Conservation (phyloP, 2,888 invertebrate genomes). For the Hyles lineata region DNA sequence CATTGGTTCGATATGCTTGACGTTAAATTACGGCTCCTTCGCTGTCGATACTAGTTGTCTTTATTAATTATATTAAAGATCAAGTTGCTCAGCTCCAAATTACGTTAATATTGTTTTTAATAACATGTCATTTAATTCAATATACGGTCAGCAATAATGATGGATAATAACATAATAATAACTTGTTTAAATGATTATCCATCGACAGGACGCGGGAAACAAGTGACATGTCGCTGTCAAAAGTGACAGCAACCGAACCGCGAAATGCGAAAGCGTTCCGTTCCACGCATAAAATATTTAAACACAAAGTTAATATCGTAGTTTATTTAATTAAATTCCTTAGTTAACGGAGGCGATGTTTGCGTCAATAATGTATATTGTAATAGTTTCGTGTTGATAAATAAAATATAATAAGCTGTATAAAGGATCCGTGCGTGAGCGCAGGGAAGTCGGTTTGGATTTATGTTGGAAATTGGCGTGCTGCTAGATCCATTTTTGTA, state of each 20-base stretch:
- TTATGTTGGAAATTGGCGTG: conserved; percentile 67
- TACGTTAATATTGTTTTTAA: not conserved
- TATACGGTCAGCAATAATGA: not conserved
- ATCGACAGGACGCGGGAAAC: conserved; percentile 1
- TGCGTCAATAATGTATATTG: conserved; percentile 54
- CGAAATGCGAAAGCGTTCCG: conserved; percentile 4
- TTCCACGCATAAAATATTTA: not conserved
- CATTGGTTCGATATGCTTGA: no score
- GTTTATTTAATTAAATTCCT: conserved; percentile 3
- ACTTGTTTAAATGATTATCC: not conserved
- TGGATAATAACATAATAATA: conserved; percentile 1
- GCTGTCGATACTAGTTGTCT: no score
- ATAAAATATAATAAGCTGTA: conserved; percentile 55
- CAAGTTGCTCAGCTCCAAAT: not conserved
- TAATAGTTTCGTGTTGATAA: conserved; percentile 65
- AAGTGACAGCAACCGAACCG: conserved; percentile 3
- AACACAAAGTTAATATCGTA: not conserved
- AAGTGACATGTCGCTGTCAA: not conserved
- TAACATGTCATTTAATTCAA: not conserved
- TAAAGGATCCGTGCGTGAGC: conserved; percentile 57
- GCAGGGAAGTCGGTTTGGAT: conserved; percentile 58
- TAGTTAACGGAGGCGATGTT: conserved; percentile 9
- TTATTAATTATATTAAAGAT: no score
- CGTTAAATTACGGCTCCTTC: no score
- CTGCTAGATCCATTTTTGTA: conserved; percentile 63